Conservation (phyloP, 2,888 invertebrate genomes). For the Octonoba sinensis region DNA sequence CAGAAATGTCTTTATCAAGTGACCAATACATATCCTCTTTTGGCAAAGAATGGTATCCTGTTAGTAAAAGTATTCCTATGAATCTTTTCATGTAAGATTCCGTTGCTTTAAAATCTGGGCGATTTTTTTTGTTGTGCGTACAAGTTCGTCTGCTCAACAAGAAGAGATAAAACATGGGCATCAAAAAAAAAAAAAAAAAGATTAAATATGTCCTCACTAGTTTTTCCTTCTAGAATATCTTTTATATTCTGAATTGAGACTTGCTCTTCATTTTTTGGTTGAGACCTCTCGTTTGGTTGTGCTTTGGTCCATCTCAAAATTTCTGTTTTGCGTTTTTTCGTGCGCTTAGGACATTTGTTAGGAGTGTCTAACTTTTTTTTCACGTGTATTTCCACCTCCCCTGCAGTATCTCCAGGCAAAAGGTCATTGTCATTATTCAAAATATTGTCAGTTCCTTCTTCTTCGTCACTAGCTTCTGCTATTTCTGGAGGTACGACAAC, state of each 20-base stretch:
- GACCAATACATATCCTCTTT: conserved; percentile 35
- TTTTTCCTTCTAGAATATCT: neutral
- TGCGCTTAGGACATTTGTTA: neutral
- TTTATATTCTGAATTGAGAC: neutral
- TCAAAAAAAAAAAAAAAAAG: neutral
- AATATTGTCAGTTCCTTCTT: conserved; percentile 10
- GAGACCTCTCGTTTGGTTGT: neutral
- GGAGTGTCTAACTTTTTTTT: neutral
- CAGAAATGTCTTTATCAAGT: too few species aligned
- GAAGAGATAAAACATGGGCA: neutral
- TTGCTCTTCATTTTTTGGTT: neutral
- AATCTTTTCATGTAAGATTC: conserved; percentile 10
- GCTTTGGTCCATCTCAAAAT: conserved; percentile 3
- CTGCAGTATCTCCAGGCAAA: neutral
- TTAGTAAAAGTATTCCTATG: conserved; percentile 1
- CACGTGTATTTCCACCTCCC: neutral
- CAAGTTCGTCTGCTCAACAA: conserved; percentile 1
- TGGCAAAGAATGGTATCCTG: neutral
- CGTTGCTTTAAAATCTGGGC: too few species aligned
- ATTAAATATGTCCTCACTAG: neutral
- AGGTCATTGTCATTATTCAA: neutral
- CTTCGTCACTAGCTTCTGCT: neutral
- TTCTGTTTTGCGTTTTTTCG: neutral
- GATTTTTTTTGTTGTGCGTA: conserved; percentile 19
- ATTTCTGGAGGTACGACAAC: conserved; percentile 5